Conservation (phyloP, 2,113 vertebrate genomes). For the Scytalopus superciliaris region DNA sequence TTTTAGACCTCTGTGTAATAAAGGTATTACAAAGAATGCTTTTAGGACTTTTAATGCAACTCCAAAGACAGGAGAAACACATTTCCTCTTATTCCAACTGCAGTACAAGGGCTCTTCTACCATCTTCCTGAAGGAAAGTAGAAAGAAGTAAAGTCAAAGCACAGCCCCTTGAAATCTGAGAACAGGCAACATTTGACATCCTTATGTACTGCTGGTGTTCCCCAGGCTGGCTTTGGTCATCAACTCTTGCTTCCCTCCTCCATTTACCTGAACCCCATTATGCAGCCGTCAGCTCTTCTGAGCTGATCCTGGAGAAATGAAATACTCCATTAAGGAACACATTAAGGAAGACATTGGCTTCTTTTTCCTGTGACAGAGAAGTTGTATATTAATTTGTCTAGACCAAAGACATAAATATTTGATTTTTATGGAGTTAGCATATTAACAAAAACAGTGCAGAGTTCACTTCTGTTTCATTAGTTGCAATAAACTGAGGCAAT, state of each 20-base stretch:
- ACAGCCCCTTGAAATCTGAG: neutral
- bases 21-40: neutral
- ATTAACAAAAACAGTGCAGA: neutral
- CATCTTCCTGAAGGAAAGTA: neutral
- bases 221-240: neutral
- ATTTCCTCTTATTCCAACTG: neutral
- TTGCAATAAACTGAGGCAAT: neutral
- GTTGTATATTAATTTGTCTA: neutral
- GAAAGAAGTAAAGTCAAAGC: neutral
- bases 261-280: neutral
- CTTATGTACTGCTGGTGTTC: neutral
- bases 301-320: neutral
- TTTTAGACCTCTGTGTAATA: neutral
- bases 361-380: neutral
- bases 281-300: neutral
- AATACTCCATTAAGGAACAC: neutral
- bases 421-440: neutral
- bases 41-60: neutral
- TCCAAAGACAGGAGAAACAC: neutral
- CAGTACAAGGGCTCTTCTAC: neutral
- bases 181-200: neutral
- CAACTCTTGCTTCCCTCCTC: neutral
- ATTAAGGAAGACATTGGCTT: neutral
- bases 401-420: slow-evolving; percentile 51
- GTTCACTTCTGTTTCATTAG: slow-evolving; percentile 12